Base-by-base conservation (phyloP, 2,888 invertebrate species). In the Hirtodrosophila confusa region DNA sequence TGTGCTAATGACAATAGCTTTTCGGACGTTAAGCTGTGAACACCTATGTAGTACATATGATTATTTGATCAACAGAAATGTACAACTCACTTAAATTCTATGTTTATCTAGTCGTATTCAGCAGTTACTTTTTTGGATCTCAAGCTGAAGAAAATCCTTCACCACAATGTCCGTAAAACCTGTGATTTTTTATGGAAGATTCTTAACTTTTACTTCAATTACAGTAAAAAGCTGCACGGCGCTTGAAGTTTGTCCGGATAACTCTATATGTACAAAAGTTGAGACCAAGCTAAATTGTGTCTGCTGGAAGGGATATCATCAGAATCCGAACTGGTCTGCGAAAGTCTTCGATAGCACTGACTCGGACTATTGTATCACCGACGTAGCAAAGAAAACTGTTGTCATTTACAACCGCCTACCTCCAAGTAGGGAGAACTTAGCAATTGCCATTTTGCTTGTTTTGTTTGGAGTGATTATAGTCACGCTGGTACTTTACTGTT, bases 291-390 rank as follows among this genome's bases (percentile, higher is more conserved):
- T 58, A 0, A 41, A 36, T 10, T 86, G 86, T 36, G 35, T 85
- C 12, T 86, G 85, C 55, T 58, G 69, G 54, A 74, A 75, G 33
- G 70, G 69, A 10, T 85, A 57, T 51, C 39, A 75, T 49, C 61
- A 69, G 4, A 79, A 85, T 69, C 44, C 66, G 0, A 64, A 69
- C 3, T 83, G 86, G 83, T 11, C 40, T 11, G 3, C 36, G 4
- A 45, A 36, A 0, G n/a, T 3, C 2, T 6, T 31, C 6, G 45
- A 63, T 10, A 56, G 0, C 12, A 29, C 9, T 1, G 53, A 48
- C 6, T 11, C 50, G 12, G 66, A 67, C 0, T 76, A 76, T 58
- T 76, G 75, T 23, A 4, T 10, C 2, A 40, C 8, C 3, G 53
- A 43, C 3, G 12, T 35, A 3, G 10, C 11, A 10, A 73, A 63